These are phyloP conservation scores for Eristalis pertinax DNA, from an alignment of 2,888 invertebrate genomes.

Conservation along the genomic window DNA sequence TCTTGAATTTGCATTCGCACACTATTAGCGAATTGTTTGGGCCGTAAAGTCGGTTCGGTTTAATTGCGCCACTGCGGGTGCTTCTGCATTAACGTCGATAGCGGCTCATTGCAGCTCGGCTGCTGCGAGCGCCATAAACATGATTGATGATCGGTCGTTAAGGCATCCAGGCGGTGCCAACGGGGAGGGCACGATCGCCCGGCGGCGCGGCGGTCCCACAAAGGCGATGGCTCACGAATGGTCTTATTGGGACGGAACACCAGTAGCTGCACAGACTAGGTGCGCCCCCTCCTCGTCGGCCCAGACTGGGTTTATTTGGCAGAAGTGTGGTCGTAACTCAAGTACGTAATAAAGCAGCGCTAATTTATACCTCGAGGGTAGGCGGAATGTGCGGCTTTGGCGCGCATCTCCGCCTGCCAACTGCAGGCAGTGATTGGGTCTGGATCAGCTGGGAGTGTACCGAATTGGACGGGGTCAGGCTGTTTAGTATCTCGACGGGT, in stretches of 20 bases:
- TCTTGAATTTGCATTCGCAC: constrained; percentile 52
- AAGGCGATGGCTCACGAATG: neutral
- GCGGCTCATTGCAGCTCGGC: constrained; percentile 34
- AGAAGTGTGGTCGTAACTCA: constrained; percentile 52
- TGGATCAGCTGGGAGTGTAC: neutral
- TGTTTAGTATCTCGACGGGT: constrained; percentile 22
- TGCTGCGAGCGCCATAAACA: constrained; percentile 48
- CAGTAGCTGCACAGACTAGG: constrained; percentile 14
- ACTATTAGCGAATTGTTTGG: constrained; percentile 48
- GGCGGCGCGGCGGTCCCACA: neutral
- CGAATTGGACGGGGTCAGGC: neutral
- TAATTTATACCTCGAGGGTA: constrained; percentile 24
- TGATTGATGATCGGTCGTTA: constrained; percentile 64
- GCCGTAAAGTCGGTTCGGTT: constrained; percentile 46
- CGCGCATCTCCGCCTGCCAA: neutral
- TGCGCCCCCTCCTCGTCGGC: neutral
- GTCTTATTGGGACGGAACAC: constrained; percentile 14
- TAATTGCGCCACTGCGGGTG: constrained; percentile 39
- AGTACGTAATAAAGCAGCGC: constrained; percentile 52
- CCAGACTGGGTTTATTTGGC: constrained; percentile 11
- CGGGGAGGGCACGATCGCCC: neutral
- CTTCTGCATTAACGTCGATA: constrained; percentile 28
- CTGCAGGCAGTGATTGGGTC: neutral
- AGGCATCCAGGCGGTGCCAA: neutral
- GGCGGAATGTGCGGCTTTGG: constrained; percentile 1